Percentiles rank a stretch among this genome's conserved stretches.
Conservation (phyloP, 2,113 vertebrate genomes). For the Oxyruncus cristatus region DNA sequence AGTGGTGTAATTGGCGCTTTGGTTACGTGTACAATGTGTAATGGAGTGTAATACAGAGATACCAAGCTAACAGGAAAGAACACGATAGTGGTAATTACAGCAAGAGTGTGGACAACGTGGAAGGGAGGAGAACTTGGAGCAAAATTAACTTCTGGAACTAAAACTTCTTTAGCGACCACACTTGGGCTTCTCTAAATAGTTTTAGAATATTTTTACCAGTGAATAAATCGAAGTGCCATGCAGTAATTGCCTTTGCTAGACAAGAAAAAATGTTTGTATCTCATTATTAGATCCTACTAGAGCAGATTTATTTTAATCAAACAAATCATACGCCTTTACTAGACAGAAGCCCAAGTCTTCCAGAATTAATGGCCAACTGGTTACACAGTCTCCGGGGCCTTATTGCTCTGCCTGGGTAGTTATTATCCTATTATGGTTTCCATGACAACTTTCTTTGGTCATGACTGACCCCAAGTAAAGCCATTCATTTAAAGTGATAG, state of each 20-base stretch:
- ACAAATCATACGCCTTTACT: background rate
- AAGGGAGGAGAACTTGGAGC: background rate
- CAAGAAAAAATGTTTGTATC: background rate
- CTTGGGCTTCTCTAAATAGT: background rate
- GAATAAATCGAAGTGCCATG: background rate
- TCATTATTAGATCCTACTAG: background rate
- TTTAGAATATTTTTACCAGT: constrained; percentile 8
- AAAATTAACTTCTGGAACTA: background rate
- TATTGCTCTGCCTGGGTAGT: background rate
- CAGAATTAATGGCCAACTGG: background rate
- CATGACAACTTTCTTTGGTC: constrained; percentile 28
- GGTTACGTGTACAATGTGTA: background rate
- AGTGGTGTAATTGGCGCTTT: constrained; percentile 13
- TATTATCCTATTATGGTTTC: constrained; percentile 17
- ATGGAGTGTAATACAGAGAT: background rate
- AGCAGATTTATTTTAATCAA: constrained; percentile 9
- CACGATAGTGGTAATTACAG: background rate
- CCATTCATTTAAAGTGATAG: background rate
- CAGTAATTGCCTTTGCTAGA: background rate
- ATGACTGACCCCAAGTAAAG: background rate
- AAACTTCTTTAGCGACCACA: background rate
- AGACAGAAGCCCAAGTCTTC: background rate
- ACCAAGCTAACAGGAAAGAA: constrained; percentile 19
- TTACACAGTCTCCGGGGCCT: background rate
- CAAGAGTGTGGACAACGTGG: background rate